Conservation (phyloP, 2,888 invertebrate genomes). For the Dascillus cervinus region DNA sequence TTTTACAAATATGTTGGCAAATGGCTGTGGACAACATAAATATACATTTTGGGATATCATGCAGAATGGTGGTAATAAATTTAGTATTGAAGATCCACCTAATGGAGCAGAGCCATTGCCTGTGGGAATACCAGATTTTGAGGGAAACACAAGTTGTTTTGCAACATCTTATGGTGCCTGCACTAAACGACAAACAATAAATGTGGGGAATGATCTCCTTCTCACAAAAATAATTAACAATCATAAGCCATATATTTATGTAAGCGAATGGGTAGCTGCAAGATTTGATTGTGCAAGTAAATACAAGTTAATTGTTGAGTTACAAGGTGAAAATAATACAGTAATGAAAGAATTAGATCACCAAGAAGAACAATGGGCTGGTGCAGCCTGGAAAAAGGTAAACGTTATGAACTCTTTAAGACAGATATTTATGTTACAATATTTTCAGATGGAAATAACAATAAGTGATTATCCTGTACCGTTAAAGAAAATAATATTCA, state of each 20-base stretch:
- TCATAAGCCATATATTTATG: constrained; percentile 46
- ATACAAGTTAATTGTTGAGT: constrained; percentile 31
- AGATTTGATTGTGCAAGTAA: constrained; percentile 44
- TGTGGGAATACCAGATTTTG: constrained; percentile 36
- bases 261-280: constrained; percentile 45
- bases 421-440: neutral
- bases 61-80: constrained; percentile 37
- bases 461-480: constrained; percentile 48
- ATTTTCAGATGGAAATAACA: constrained; percentile 41
- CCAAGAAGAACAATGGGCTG: constrained; percentile 29
- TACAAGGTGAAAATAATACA: constrained; percentile 18
- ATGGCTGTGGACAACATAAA: constrained; percentile 43
- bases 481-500: constrained; percentile 44
- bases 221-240: constrained; percentile 41
- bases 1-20: constrained; percentile 46
- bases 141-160: constrained; percentile 43
- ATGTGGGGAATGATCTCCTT: constrained; percentile 40
- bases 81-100: constrained; percentile 45
- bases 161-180: constrained; percentile 46
- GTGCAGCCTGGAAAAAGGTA: constrained; percentile 37
- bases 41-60: constrained; percentile 39
- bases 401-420: constrained; percentile 1
- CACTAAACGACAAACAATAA: constrained; percentile 44
- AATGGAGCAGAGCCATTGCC: constrained; percentile 42
- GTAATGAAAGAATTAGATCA: constrained; percentile 18